Conservation (phyloP, 1,140 invertebrate genomes). For the Heliconius nattereri region DNA sequence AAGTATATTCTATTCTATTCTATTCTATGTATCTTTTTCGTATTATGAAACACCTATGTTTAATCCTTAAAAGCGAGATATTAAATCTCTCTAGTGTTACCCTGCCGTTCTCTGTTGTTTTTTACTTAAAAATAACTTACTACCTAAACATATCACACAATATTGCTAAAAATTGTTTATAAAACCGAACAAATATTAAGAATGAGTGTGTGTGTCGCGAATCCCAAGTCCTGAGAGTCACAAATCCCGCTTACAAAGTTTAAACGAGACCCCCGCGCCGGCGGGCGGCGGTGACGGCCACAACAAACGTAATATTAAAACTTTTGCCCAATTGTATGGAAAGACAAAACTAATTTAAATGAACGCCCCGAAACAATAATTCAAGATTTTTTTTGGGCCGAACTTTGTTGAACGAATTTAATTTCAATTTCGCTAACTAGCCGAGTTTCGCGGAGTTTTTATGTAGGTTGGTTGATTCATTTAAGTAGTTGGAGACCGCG, state of each 20-base stretch:
- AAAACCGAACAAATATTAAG: background rate
- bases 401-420: conserved; percentile 34
- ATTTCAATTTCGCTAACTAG: conserved; percentile 42
- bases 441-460: conserved; percentile 34
- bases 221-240: background rate
- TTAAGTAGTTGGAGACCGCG: conserved; percentile 24
- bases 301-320: conserved; percentile 32
- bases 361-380: conserved; percentile 36
- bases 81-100: no score
- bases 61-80: no score
- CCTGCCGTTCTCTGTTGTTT: no score
- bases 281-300: background rate
- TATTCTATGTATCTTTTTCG: background rate
- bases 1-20: no score
- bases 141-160: no score
- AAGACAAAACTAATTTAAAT: conserved; percentile 37
- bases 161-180: no score
- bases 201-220: background rate
- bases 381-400: conserved; percentile 33
- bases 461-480: conserved; percentile 26
- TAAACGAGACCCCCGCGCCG: conserved; percentile 10
- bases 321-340: conserved; percentile 14
- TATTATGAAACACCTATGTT: no score
- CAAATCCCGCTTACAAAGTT: conserved; percentile 33
- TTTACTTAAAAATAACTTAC: background rate